Conservation (phyloP, 2,888 invertebrate species). For the Xanthia icteritia region DNA sequence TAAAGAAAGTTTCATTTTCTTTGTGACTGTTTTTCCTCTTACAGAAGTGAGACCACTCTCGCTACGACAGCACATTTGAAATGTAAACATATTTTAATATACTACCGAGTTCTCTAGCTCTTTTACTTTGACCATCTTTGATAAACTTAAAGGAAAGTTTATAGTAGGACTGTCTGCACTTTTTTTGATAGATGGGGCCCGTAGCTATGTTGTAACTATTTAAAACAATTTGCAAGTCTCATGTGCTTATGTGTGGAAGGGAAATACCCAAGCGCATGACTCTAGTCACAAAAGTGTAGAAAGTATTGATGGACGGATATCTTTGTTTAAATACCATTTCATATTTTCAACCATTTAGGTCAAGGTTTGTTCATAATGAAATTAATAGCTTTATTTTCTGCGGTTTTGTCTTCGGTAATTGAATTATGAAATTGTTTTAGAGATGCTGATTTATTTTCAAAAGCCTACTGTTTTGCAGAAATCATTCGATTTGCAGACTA, state of each 20-base stretch:
- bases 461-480: neutral
- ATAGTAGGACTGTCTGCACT: constrained; percentile 34
- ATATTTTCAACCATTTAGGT: constrained; percentile 2
- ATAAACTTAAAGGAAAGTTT: neutral
- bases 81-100: neutral
- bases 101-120: neutral
- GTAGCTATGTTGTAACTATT: constrained; percentile 71
- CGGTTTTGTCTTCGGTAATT: constrained; percentile 2
- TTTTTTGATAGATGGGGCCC: constrained; percentile 53
- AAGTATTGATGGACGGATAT: constrained; percentile 51
- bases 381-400: constrained; percentile 17
- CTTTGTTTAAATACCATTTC: constrained; percentile 4
- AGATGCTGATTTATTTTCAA: neutral
- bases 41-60: constrained; percentile 1
- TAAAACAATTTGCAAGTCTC: constrained; percentile 76
- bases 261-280: constrained; percentile 67
- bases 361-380: constrained; percentile 20
- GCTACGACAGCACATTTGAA: neutral
- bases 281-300: constrained; percentile 62
- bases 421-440: neutral
- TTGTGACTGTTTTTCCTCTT: neutral
- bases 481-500: neutral
- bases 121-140: neutral
- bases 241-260: constrained; percentile 67
- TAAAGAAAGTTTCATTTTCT: neutral